Conservation (phyloP, 2,888 invertebrate species). For the Caenorhabditis uteleia region DNA sequence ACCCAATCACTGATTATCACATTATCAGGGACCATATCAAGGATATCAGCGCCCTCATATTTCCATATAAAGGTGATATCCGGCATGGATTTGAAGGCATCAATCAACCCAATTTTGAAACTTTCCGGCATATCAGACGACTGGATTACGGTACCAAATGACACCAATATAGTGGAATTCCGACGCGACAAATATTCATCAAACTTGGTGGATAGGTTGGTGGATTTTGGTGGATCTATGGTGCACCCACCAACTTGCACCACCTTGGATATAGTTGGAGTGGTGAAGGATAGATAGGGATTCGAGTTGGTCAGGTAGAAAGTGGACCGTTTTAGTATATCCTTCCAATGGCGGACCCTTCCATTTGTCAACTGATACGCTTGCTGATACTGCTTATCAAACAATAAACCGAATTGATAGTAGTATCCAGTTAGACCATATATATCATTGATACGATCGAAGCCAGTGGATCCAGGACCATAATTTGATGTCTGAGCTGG, state of each 20-base stretch:
- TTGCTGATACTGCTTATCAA: slow-evolving; percentile 2
- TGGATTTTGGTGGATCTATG: neutral
- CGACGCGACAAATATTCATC: slow-evolving; percentile 8
- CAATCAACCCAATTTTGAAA: slow-evolving; percentile 1
- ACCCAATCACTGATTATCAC: slow-evolving; percentile 22
- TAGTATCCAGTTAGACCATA: neutral
- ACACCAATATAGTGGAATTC: slow-evolving; percentile 25
- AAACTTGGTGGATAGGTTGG: slow-evolving; percentile 4
- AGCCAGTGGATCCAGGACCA: neutral
- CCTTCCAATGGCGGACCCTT: slow-evolving; percentile 9
- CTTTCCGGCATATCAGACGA: slow-evolving; percentile 26
- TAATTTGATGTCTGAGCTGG: slow-evolving; percentile 7
- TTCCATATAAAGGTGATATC: slow-evolving; percentile 40
- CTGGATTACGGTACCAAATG: slow-evolving; percentile 28
- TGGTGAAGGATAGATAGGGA: slow-evolving; percentile 12
- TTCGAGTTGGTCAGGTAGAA: slow-evolving; percentile 11
- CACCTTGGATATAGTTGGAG: slow-evolving; percentile 3
- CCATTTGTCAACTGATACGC: slow-evolving; percentile 9
- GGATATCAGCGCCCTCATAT: slow-evolving; percentile 23
- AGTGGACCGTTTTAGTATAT: slow-evolving; percentile 16
- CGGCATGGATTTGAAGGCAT: slow-evolving; percentile 8
- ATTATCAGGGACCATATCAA: slow-evolving; percentile 11
- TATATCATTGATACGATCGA: slow-evolving; percentile 17
- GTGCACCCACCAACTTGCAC: slow-evolving; percentile 13
- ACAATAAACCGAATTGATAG: neutral